Evolutionary conservation across 2,888 invertebrate species (phyloP).

Genomic region (Catotricha subobsoleta): DNA sequence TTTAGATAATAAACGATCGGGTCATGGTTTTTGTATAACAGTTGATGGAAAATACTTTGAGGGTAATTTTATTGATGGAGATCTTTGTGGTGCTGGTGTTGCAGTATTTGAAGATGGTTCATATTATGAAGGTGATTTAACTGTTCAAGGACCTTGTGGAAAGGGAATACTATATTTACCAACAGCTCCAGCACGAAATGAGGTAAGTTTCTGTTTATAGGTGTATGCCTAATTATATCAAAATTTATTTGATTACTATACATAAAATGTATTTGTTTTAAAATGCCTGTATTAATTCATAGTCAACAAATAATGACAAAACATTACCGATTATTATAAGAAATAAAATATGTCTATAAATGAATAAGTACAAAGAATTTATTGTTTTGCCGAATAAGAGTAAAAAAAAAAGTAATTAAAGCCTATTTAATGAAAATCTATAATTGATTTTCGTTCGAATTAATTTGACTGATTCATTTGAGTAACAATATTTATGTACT

Average conservation of each 20-base stretch:
- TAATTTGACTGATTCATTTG: no score
- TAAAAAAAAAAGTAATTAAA: no score
- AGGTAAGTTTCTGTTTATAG: constrained; percentile 14
- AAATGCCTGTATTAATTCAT: no score
- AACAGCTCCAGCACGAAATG: constrained; percentile 41
- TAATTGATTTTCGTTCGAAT: no score
- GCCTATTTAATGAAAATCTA: no score
- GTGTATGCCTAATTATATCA: no score
- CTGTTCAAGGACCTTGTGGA: constrained; percentile 60
- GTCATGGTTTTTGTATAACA: constrained; percentile 71
- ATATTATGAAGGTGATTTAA: constrained; percentile 76
- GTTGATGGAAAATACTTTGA: constrained; percentile 83
- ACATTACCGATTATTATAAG: no score
- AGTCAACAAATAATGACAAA: no score
- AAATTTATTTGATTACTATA: not conserved
- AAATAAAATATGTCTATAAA: no score
- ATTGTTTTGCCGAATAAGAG: no score
- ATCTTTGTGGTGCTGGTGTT: constrained; percentile 65
- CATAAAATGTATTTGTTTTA: constrained; percentile 1
- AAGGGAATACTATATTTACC: constrained; percentile 64
- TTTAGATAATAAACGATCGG: constrained; percentile 67
- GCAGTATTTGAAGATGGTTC: constrained; percentile 79
- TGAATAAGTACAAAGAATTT: no score
- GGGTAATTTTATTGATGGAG: constrained; percentile 64
- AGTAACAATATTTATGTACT: no score